Percentiles rank a stretch among this genome's conserved stretches.
These are phyloP conservation scores for Aegithalos caudatus DNA, from an alignment of 2,113 vertebrate genomes.

Conservation along the genomic window DNA sequence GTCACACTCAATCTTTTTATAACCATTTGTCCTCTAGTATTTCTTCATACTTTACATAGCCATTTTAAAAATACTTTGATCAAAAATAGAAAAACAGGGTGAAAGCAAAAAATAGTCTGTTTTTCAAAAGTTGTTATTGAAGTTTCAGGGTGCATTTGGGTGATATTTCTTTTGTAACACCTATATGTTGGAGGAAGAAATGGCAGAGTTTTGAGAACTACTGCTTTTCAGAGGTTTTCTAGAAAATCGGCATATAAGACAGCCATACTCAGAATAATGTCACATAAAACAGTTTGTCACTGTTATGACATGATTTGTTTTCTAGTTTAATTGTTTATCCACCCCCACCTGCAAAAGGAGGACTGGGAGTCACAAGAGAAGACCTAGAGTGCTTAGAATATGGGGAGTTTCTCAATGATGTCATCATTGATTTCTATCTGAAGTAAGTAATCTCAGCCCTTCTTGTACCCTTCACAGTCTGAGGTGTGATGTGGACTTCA, in stretches of 20 bases:
- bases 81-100: background rate
- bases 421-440: constrained; percentile 99
- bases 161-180: background rate
- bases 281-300: background rate
- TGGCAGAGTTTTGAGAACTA: background rate
- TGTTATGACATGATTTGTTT: background rate
- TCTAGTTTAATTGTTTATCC: constrained; percentile 94
- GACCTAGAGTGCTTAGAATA: constrained; percentile 93
- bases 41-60: background rate
- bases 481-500: background rate
- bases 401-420: constrained; percentile 96
- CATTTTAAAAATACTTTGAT: background rate
- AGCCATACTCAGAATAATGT: background rate
- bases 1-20: background rate
- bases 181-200: background rate
- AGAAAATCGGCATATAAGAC: background rate
- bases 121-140: background rate
- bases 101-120: background rate
- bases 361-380: constrained; percentile 91
- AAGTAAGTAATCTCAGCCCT: constrained; percentile 79
- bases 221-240: background rate
- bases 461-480: background rate
- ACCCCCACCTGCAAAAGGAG: constrained; percentile 91
- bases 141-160: background rate
- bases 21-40: background rate